Evolutionary conservation across 2,113 vertebrate species (phyloP).

Genomic region (Vimba vimba): DNA sequence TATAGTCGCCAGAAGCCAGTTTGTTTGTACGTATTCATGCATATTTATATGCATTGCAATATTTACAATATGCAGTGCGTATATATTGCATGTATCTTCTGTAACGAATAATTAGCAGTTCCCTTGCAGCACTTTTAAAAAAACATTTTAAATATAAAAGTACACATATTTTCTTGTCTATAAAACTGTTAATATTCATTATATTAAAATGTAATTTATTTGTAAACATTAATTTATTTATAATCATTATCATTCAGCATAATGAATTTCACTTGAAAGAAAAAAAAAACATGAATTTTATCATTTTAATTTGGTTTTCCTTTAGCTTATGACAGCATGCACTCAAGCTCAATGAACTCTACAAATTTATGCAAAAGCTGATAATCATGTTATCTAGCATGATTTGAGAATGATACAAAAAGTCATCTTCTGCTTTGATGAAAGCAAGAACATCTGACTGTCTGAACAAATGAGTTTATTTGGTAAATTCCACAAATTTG

Average conservation of each 20-base stretch:
- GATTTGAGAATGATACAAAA: not conserved
- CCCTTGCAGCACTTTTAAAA: not conserved
- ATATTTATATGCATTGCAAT: not conserved
- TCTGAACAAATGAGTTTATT: not conserved
- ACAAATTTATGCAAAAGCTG: not conserved
- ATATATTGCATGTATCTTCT: not conserved
- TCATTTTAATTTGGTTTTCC: not conserved
- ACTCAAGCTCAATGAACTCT: not conserved
- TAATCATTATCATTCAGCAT: not conserved
- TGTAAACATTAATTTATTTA: too few relatives aligned
- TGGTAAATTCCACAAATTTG: not conserved
- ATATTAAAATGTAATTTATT: too few relatives aligned
- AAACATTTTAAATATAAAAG: not conserved
- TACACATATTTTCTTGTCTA: not conserved
- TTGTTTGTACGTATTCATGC: not conserved
- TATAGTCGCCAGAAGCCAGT: not conserved
- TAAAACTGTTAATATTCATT: not conserved
- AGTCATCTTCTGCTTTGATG: not conserved
- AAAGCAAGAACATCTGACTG: not conserved
- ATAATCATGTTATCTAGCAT: not conserved
- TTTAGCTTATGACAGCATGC: not conserved
- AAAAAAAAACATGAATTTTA: not conserved
- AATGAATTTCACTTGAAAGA: not conserved
- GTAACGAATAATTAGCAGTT: not conserved
- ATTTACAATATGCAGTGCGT: not conserved